A percentile compares a stretch with the other conserved stretches of the same genome.
These are phyloP conservation scores for Vombatus ursinus DNA, from an alignment of 2,113 vertebrate species.

Conservation along the genomic window DNA sequence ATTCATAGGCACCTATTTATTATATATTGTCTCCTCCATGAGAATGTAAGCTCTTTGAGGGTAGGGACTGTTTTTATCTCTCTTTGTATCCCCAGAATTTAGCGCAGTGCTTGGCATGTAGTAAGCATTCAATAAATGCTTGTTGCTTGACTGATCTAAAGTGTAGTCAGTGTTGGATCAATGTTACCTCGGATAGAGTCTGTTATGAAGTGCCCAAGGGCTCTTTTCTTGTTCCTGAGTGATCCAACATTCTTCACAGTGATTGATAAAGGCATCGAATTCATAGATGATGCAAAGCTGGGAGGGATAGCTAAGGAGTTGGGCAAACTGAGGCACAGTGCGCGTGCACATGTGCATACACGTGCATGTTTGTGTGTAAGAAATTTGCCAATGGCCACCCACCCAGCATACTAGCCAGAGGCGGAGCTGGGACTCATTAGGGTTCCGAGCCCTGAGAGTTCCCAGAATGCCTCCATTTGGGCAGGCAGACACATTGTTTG, in stretches of 20 bases:
- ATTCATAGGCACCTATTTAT: background rate
- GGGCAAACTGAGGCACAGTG: background rate
- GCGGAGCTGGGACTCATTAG: background rate
- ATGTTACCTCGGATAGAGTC: background rate
- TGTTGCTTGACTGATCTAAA: background rate
- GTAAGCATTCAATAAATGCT: background rate
- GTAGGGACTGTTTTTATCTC: background rate
- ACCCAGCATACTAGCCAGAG: background rate
- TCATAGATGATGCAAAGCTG: background rate
- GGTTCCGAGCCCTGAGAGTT: background rate
- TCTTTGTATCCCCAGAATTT: background rate
- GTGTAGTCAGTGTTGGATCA: background rate
- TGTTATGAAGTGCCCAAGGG: background rate
- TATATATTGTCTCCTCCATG: background rate
- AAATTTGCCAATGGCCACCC: background rate
- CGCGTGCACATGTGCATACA: background rate
- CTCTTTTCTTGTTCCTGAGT: background rate
- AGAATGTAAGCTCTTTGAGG: background rate
- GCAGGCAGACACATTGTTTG: background rate
- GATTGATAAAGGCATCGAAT: background rate
- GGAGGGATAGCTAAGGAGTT: background rate
- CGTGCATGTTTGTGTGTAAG: background rate
- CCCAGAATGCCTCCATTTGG: background rate
- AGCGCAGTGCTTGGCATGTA: background rate
- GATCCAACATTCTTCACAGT: background rate